phyloP scores from a whole-genome alignment of 2,888 invertebrate species.

The Thelaira solivaga region DNA sequence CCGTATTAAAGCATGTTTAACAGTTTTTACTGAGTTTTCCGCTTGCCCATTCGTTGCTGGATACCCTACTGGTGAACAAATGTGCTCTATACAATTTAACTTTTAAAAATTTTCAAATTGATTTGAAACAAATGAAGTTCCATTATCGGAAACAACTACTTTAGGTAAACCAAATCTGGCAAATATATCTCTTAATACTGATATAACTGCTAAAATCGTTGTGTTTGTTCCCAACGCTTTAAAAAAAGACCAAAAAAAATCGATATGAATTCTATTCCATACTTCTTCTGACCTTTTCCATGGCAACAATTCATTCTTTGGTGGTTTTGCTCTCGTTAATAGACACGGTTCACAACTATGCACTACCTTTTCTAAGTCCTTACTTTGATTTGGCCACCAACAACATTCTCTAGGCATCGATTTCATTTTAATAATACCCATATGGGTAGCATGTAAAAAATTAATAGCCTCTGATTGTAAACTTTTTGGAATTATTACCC shows the following conservation, averaged over 20 bases:
- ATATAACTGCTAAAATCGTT: neutral
- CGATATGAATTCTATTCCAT: constrained; percentile 49
- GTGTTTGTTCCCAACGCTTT: neutral
- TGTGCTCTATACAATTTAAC: neutral
- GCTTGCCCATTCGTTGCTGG: neutral
- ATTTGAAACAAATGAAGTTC: neutral
- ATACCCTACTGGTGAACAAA: neutral
- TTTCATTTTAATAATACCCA: constrained; percentile 59
- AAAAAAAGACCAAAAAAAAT: constrained; percentile 57
- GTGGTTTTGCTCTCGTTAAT: constrained; percentile 34
- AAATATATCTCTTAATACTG: constrained; percentile 46
- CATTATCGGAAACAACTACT: constrained; percentile 63
- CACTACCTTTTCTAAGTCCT: constrained; percentile 50
- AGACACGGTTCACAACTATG: constrained; percentile 35
- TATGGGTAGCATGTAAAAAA: constrained; percentile 58
- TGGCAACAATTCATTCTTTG: constrained; percentile 48
- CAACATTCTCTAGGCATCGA: too few relatives aligned
- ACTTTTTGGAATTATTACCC: constrained; percentile 37
- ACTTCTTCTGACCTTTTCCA: constrained; percentile 34
- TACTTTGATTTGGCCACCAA: too few relatives aligned
- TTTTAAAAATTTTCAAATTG: neutral
- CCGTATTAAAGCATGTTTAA: neutral
- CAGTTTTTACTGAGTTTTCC: constrained; percentile 2
- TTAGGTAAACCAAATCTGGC: constrained; percentile 64
- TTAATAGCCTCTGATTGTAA: constrained; percentile 25